A percentile compares a stretch with the other conserved stretches of the same genome.
Evolutionary conservation across 2,113 vertebrate species (phyloP).

Genomic region (Melanerpes formicivorus): DNA sequence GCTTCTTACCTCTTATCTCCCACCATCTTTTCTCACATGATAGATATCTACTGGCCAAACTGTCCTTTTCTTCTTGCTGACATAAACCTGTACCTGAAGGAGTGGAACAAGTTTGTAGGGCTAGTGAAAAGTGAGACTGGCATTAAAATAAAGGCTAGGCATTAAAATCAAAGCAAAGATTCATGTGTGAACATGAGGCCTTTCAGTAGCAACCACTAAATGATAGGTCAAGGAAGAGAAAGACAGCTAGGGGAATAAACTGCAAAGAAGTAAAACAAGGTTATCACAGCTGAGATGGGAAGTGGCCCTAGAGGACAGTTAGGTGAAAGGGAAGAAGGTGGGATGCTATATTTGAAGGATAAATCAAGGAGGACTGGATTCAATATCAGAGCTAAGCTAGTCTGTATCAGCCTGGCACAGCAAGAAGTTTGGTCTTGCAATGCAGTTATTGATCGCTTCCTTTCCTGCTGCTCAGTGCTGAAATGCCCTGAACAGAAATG

Average conservation of each 20-base stretch:
- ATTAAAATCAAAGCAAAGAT: not conserved
- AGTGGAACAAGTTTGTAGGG: not conserved
- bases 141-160: not conserved
- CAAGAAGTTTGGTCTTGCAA: not conserved
- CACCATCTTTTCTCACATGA: not conserved
- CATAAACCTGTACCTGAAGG: not conserved
- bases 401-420: conserved; percentile 1
- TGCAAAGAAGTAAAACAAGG: not conserved
- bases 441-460: conserved; percentile 54
- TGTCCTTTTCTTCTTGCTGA: not conserved
- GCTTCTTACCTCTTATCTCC: not conserved
- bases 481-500: conserved; percentile 36
- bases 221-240: not conserved
- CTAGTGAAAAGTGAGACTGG: not conserved
- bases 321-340: not conserved
- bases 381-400: not conserved
- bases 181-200: not conserved
- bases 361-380: not conserved
- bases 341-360: not conserved
- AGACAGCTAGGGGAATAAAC: not conserved
- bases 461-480: conserved; percentile 1
- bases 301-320: not conserved
- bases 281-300: not conserved
- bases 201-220: not conserved
- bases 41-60: not conserved